Percentiles rank a stretch among this genome's conserved stretches.
Conservation (phyloP, 2,888 invertebrate species). For the Lathronympha strigana region DNA sequence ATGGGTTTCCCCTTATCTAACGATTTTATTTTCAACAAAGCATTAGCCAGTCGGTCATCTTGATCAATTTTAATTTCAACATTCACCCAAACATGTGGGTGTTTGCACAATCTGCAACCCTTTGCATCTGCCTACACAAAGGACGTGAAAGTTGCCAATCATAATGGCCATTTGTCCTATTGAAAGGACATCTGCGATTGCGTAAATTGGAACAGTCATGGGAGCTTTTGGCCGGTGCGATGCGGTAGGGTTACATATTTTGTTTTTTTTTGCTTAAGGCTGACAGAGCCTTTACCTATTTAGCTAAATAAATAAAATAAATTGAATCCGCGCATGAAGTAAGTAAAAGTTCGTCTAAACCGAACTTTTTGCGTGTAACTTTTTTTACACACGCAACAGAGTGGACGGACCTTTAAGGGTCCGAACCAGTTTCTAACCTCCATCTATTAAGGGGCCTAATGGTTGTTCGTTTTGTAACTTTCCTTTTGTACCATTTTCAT, state of each 20-base stretch:
- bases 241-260: constrained; percentile 4
- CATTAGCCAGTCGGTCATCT: constrained; percentile 2
- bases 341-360: not conserved
- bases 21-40: constrained; percentile 7
- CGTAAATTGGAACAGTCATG: constrained; percentile 25
- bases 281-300: too few species aligned
- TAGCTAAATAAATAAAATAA: too few species aligned
- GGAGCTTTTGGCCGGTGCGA: constrained; percentile 7
- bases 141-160: constrained; percentile 37
- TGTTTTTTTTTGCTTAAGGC: not conserved
- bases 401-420: constrained; percentile 7
- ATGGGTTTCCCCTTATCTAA: constrained; percentile 1
- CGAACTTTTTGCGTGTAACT: not conserved
- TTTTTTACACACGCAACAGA: not conserved
- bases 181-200: constrained; percentile 32
- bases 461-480: constrained; percentile 26
- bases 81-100: constrained; percentile 21
- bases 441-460: constrained; percentile 34
- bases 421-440: constrained; percentile 32
- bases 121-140: constrained; percentile 38
- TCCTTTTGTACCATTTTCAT: constrained; percentile 37
- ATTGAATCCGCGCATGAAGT: too few species aligned
- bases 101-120: constrained; percentile 24
- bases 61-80: not conserved
- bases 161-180: constrained; percentile 15